Base-by-base conservation (phyloP, 2,113 vertebrate genomes). In the Proterorhinus semilunaris region DNA sequence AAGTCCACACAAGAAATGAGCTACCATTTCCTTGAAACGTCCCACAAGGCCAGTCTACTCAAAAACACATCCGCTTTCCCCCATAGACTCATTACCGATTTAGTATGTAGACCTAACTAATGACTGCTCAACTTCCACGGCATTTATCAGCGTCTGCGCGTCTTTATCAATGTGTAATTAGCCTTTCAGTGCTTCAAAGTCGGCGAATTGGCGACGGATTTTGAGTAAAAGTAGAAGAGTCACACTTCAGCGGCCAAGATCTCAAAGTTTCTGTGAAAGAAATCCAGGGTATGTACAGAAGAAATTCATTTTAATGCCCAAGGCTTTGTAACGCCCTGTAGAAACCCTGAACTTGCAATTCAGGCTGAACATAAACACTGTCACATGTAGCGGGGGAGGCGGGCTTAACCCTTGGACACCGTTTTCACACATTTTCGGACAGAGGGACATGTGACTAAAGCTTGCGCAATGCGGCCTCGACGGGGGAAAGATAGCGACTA, bases 361-460 rank as follows among this genome's bases (percentile, higher is more conserved):
- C n/a, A 43, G 27, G 8, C 17, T 65, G 12, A 62, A 72, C 16
- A 45, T 78, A 80, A 84, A 77, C 72, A 74, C 57, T 57, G 65
- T 83, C 76, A 79, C 51, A 43, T 76, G 72, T 27, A 55, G 64
- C 45, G 51, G 10, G 55, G 50, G 69, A 75, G 54, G 44, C 65
- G 62, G 83, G 71, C 70, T 42, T 87, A 78, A 81, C 75, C 83
- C 73, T 65, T 87, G 80, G 68, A 84, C 87, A 86, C 43, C 0
- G 65, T 80, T 80, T 71, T 74, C 49, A 48, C 55, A 42, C 74
- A 65, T 44, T 58, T 55, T 42, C 61, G 42, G 51, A 53, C 4
- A 7, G 27, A 65, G n/a, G 52, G 68, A 52, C 86, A 87, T 80
- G 85, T 88, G 89, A 88, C 74, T 82, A 59, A 62, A 68, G 66